Evolutionary conservation across 2,113 vertebrate genomes (phyloP), one percentile per base, ranked within the genome.

Genomic region (Psophia crepitans): DNA sequence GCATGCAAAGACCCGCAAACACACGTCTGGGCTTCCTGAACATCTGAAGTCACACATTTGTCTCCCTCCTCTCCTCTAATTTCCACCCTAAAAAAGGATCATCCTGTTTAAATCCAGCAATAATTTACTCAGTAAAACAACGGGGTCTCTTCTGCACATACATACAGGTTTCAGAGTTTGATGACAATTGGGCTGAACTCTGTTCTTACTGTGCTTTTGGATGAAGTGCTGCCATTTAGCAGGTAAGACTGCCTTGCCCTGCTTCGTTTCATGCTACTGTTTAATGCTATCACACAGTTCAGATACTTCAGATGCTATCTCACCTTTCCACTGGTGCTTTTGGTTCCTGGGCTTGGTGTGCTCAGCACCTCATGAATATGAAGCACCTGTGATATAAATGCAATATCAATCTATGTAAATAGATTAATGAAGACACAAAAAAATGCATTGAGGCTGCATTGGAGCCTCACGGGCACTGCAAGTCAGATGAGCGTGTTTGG

Each of bases 71-170:
- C 8, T 69, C 26, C 37, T 43, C 11, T 58, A 24, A 60, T 37
- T 48, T 69, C 26, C 21, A 32, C 26, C 16, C 26, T 51, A 63
- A 69, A 87, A 87, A 87, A 43, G 16, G 9, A 60, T 60, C 32
- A 51, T 49, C 32, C 63, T 35, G 8, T n/a, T 68, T 58, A 76
- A 76, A 68, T 20, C 4, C 28, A 24, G 63, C 24, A 60, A 35
- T 20, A 35, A 32, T 24, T 76, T 7, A 35, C 3, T 1, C 13
- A 68, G 44, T 26, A 51, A 69, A 43, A 26, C 44, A 87, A 35
- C 0, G 0, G 6, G 16, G 46, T 53, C 11, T 53, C 21, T 65
- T 69, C 32, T 44, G 54, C 35, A 30, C 2, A 3, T 20, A 32
- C 44, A 39, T 41, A 57, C 19, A 68, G 53, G 73, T 35, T 51